Conservation (phyloP, 2,113 vertebrate genomes). For the Nothobranchius furzeri region DNA sequence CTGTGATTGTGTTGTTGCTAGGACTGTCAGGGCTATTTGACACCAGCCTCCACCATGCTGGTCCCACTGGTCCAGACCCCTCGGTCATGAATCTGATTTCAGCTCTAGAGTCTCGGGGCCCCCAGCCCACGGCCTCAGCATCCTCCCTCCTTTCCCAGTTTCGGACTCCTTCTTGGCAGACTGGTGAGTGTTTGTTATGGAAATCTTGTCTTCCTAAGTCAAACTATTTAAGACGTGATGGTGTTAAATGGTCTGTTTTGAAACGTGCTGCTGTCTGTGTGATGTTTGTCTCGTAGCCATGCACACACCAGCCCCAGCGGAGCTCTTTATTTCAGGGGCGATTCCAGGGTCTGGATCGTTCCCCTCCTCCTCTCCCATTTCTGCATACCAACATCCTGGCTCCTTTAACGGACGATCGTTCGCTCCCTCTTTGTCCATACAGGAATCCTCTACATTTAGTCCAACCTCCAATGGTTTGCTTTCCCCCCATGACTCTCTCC, state of each 20-base stretch:
- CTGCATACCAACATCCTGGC: conserved; percentile 91
- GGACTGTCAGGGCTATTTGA: conserved; percentile 90
- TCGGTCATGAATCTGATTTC: conserved; percentile 94
- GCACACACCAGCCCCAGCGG: conserved; percentile 88
- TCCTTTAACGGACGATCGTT: conserved; percentile 90
- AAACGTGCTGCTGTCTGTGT: conserved; percentile 21
- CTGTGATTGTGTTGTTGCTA: conserved; percentile 51
- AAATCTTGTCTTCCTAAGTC: neutral
- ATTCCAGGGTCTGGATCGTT: conserved; percentile 88
- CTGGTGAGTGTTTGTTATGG: conserved; percentile 75
- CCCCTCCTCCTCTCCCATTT: conserved; percentile 87
- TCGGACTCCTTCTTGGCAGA: conserved; percentile 90
- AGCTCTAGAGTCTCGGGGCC: conserved; percentile 88
- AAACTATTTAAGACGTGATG: neutral
- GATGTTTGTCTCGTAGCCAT: conserved; percentile 82
- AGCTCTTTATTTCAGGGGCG: conserved; percentile 91
- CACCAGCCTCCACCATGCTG: conserved; percentile 86
- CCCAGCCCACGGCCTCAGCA: conserved; percentile 87
- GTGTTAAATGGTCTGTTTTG: neutral
- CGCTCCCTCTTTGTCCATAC: conserved; percentile 85
- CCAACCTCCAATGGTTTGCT: conserved; percentile 85
- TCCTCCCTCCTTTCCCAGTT: conserved; percentile 93
- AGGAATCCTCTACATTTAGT: conserved; percentile 88
- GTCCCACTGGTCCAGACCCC: conserved; percentile 84
- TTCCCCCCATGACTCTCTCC: conserved; percentile 84